These are phyloP conservation scores for Gallinago media DNA, from an alignment of 2,113 vertebrate species.

Conservation along the genomic window DNA sequence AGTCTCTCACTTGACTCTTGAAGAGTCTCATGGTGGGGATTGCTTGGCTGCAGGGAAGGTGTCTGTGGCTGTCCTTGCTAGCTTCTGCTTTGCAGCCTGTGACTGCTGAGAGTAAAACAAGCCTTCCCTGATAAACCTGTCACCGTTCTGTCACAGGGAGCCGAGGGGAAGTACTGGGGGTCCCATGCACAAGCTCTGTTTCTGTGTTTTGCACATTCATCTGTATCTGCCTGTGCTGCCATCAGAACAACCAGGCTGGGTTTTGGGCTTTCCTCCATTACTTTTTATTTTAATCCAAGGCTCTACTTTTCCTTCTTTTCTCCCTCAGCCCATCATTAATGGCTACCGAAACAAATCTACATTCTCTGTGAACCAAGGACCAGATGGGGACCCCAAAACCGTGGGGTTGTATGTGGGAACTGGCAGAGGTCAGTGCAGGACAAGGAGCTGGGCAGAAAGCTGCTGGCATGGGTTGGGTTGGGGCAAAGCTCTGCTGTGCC, in stretches of 20 bases:
- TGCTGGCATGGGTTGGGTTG: background rate
- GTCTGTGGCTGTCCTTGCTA: background rate
- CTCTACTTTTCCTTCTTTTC: background rate
- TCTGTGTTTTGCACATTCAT: background rate
- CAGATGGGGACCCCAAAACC: slow-evolving; percentile 87
- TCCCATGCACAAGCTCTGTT: background rate
- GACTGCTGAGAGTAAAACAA: background rate
- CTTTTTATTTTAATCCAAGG: background rate
- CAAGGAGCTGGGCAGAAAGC: background rate
- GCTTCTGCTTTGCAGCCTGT: background rate
- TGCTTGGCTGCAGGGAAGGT: background rate
- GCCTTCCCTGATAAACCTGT: background rate
- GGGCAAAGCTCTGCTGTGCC: background rate
- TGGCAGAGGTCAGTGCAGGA: slow-evolving; percentile 62
- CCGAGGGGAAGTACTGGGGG: background rate
- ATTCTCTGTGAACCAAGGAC: slow-evolving; percentile 86
- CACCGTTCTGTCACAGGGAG: background rate
- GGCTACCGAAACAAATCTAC: slow-evolving; percentile 90
- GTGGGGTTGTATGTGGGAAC: slow-evolving; percentile 84
- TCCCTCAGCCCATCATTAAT: slow-evolving; percentile 70
- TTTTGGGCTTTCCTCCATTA: background rate
- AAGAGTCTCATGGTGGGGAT: background rate
- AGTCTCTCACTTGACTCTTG: background rate
- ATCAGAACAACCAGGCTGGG: background rate
- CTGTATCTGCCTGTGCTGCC: background rate